Evolutionary conservation across 2,888 invertebrate species (phyloP).

Genomic region (Autographa gamma): DNA sequence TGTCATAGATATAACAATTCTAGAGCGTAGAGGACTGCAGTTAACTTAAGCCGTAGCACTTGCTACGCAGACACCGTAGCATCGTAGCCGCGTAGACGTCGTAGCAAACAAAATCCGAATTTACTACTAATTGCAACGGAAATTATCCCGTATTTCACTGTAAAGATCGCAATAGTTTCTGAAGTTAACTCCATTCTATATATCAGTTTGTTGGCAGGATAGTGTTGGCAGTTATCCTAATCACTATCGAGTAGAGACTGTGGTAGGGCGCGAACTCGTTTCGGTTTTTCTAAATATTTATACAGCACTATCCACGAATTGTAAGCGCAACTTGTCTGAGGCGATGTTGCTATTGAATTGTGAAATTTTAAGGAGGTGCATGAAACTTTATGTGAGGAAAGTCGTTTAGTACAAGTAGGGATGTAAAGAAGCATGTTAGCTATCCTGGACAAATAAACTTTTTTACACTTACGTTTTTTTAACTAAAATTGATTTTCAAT

Average conservation of each 20-base stretch:
- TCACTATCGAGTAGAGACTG: conserved; percentile 45
- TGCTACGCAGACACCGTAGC: neutral
- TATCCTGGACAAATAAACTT: too few species aligned
- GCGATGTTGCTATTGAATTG: conserved; percentile 44
- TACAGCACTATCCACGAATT: conserved; percentile 40
- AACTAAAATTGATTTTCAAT: too few species aligned
- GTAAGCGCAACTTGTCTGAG: conserved; percentile 51
- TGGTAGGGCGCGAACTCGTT: conserved; percentile 39
- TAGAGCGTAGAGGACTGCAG: conserved; percentile 19
- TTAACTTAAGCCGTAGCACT: neutral
- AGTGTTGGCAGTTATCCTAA: conserved; percentile 57
- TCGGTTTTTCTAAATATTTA: conserved; percentile 65
- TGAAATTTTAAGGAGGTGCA: conserved; percentile 44
- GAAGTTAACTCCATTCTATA: conserved; percentile 52
- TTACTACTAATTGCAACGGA: conserved; percentile 53
- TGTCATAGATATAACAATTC: conserved; percentile 9
- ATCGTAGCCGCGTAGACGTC: conserved; percentile 23
- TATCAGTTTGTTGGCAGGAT: conserved; percentile 54
- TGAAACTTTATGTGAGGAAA: neutral
- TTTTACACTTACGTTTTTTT: too few species aligned
- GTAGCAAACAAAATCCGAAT: conserved; percentile 48
- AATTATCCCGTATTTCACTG: conserved; percentile 50
- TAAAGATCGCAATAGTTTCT: conserved; percentile 47
- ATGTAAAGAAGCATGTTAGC: neutral
- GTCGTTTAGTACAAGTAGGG: neutral